Evolutionary conservation across 2,797 vertebrate genomes (phyloP).

Genomic region (Chrosomus eos): DNA sequence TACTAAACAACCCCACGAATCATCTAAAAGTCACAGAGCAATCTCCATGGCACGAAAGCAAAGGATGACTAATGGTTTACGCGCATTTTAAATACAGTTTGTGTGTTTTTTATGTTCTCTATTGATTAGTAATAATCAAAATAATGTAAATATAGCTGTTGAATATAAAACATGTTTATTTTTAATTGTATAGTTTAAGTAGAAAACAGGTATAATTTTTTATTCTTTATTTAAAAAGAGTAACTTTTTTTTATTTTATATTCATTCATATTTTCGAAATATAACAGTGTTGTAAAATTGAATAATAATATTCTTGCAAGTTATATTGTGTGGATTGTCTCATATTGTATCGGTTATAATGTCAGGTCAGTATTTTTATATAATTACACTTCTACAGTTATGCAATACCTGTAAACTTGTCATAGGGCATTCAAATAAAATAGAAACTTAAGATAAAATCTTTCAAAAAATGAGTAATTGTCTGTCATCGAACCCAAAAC

Average conservation of each 20-base stretch:
- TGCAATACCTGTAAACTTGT: conserved; percentile 28
- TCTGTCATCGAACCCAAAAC: conserved; percentile 30
- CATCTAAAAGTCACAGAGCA: not conserved
- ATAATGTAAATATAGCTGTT: not conserved
- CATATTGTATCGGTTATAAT: not conserved
- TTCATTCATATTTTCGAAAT: not conserved
- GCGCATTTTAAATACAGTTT: not conserved
- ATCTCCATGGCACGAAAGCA: conserved; percentile 27
- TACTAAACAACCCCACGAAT: conserved; percentile 9
- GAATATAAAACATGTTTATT: conserved; percentile 20
- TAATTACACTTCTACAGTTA: conserved; percentile 5
- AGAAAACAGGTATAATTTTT: conserved; percentile 8
- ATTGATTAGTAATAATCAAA: not conserved
- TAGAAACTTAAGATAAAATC: not conserved
- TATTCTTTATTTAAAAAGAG: conserved; percentile 33
- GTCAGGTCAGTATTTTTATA: conserved; percentile 33
- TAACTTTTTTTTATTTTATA: not conserved
- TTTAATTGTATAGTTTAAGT: conserved; percentile 14
- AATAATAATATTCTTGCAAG: not conserved
- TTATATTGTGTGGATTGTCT: conserved; percentile 13
- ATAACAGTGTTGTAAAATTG: conserved; percentile 1
- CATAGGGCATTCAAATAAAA: conserved; percentile 46
- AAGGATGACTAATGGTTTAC: conserved; percentile 19
- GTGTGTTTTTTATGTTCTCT: not conserved
- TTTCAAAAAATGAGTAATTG: not conserved